Percentiles rank a stretch among this genome's conserved stretches.
Conservation (phyloP, 2,888 invertebrate species). For the Asteroscopus sphinx region DNA sequence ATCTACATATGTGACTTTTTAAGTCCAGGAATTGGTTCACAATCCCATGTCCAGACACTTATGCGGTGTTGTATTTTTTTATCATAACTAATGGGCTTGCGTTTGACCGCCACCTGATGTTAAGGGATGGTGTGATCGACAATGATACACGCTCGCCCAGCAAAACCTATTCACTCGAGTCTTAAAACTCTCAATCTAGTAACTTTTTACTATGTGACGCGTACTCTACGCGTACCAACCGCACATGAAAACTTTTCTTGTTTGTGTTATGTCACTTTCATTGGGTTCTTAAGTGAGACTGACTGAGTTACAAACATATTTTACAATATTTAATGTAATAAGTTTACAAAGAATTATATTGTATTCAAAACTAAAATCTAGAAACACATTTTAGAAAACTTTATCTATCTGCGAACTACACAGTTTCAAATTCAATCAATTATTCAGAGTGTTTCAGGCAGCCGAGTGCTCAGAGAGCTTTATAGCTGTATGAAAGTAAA, state of each 20-base stretch:
- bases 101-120: too few species aligned
- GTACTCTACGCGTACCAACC: slow-evolving; percentile 1
- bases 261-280: slow-evolving; percentile 25
- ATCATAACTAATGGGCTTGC: too few species aligned
- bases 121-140: too few species aligned
- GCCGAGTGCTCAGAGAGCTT: slow-evolving; percentile 4
- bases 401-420: slow-evolving; percentile 1
- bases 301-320: background rate
- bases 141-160: too few species aligned
- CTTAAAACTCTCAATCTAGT: too few species aligned
- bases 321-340: too few species aligned
- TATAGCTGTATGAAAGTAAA: slow-evolving; percentile 1
- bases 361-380: too few species aligned
- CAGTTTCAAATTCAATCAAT: slow-evolving; percentile 22
- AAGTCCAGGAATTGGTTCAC: slow-evolving; percentile 4
- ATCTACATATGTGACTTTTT: background rate
- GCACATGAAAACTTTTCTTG: slow-evolving; percentile 20
- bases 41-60: slow-evolving; percentile 1
- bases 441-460: slow-evolving; percentile 28
- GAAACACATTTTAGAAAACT: background rate
- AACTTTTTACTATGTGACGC: slow-evolving; percentile 12
- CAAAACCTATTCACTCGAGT: too few species aligned
- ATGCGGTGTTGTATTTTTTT: slow-evolving; percentile 9
- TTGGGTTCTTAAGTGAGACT: background rate
- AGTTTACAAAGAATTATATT: background rate